A percentile compares a stretch with the other conserved stretches of the same genome.
phyloP scores from a whole-genome alignment of 2,113 vertebrate genomes.

The Melanerpes aurifrons region DNA sequence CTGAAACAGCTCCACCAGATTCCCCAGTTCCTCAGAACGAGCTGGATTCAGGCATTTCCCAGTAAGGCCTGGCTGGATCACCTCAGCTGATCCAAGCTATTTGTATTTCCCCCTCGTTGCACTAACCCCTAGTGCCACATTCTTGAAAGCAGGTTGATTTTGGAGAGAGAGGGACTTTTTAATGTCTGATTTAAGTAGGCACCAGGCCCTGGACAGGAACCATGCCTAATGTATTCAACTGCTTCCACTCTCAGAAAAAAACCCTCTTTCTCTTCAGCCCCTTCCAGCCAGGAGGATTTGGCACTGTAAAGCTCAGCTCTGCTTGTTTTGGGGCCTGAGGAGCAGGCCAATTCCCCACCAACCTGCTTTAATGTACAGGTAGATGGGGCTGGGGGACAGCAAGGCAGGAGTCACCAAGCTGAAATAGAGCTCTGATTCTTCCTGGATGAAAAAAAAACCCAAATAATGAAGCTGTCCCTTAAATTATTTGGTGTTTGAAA shows the following conservation, averaged over 20 bases:
- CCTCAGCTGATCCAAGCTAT: rapidly evolving
- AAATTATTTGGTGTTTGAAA: too few relatives aligned
- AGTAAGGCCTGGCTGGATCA: not conserved
- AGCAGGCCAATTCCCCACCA: not conserved
- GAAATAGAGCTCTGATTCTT: not conserved
- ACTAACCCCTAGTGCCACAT: rapidly evolving
- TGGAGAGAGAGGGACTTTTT: not conserved
- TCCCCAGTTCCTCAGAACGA: rapidly evolving
- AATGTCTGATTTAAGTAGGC: not conserved
- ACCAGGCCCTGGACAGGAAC: not conserved
- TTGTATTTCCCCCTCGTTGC: not conserved
- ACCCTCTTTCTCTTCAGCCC: not conserved
- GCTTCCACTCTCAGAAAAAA: not conserved
- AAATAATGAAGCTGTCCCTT: too few relatives aligned
- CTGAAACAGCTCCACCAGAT: rapidly evolving
- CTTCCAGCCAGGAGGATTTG: not conserved
- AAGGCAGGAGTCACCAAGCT: rapidly evolving
- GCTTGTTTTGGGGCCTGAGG: not conserved
- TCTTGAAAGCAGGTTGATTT: not conserved
- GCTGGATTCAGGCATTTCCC: not conserved
- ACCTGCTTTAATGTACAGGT: not conserved
- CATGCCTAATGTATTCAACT: not conserved
- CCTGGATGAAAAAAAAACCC: rapidly evolving
- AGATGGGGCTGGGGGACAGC: not conserved
- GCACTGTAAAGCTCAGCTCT: not conserved